Conservation (phyloP, 2,888 invertebrate genomes). For the Leucophora obtusa region DNA sequence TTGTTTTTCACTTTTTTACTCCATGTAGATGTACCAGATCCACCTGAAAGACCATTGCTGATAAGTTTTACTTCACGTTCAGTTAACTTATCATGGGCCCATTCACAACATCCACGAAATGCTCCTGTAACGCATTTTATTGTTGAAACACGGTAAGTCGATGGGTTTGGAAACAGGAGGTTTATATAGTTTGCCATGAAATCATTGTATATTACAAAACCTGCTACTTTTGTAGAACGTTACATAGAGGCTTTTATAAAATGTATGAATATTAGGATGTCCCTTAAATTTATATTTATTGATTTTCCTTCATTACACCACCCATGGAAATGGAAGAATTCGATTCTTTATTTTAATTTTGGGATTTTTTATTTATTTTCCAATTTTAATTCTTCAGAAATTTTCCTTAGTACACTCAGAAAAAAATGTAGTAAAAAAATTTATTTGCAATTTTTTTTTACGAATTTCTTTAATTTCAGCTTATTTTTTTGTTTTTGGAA, state of each 20-base stretch:
- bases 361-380: too few relatives aligned
- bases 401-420: too few relatives aligned
- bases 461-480: too few relatives aligned
- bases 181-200: neutral
- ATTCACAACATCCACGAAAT: conserved; percentile 84
- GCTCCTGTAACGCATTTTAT: conserved; percentile 85
- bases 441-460: too few relatives aligned
- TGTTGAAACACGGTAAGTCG: conserved; percentile 85
- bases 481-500: too few relatives aligned
- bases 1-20: neutral
- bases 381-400: too few relatives aligned
- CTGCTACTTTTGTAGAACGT: neutral
- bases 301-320: too few relatives aligned
- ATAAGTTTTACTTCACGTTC: conserved; percentile 86
- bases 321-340: too few relatives aligned
- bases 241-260: neutral
- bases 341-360: too few relatives aligned
- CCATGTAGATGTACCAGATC: conserved; percentile 83
- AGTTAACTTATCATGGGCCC: conserved; percentile 87
- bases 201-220: conserved; percentile 13
- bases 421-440: too few relatives aligned
- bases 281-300: too few relatives aligned
- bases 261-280: too few relatives aligned
- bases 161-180: neutral
- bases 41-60: conserved; percentile 85